Conservation (phyloP, 1,140 invertebrate genomes). For the Eulimnadia texana region DNA sequence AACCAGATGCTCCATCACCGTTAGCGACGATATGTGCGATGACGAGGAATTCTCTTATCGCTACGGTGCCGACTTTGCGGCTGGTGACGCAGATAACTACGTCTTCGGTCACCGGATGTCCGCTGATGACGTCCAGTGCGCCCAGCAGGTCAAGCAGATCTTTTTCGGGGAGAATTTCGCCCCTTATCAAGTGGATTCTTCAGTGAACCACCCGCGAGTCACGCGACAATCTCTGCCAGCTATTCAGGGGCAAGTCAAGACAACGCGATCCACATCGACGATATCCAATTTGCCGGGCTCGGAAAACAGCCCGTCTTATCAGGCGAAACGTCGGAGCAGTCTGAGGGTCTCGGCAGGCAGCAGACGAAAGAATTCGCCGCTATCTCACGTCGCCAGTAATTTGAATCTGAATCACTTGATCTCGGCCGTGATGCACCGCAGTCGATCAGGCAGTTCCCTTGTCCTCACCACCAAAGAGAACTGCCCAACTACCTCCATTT, state of each 20-base stretch:
- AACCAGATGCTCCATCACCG: background rate
- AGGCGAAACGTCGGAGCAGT: background rate
- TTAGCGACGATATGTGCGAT: background rate
- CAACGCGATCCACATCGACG: background rate
- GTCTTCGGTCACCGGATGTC: background rate
- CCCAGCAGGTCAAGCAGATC: too few relatives aligned
- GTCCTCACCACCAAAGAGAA: background rate
- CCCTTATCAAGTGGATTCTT: background rate
- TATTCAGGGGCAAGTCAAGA: background rate
- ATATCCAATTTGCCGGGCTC: too few relatives aligned
- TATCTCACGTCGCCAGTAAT: background rate
- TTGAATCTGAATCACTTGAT: background rate
- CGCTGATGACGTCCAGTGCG: background rate
- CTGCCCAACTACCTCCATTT: background rate
- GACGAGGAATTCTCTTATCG: background rate
- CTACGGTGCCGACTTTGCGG: background rate
- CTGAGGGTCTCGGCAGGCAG: background rate
- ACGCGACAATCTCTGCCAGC: background rate
- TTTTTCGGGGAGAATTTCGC: background rate
- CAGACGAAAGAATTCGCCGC: background rate
- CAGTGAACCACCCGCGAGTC: background rate
- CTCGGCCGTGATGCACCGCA: background rate
- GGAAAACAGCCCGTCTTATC: background rate
- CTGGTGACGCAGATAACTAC: background rate
- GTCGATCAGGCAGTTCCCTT: background rate